phyloP scores from a whole-genome alignment of 2,888 invertebrate genomes.

The Cephus pulcher region DNA sequence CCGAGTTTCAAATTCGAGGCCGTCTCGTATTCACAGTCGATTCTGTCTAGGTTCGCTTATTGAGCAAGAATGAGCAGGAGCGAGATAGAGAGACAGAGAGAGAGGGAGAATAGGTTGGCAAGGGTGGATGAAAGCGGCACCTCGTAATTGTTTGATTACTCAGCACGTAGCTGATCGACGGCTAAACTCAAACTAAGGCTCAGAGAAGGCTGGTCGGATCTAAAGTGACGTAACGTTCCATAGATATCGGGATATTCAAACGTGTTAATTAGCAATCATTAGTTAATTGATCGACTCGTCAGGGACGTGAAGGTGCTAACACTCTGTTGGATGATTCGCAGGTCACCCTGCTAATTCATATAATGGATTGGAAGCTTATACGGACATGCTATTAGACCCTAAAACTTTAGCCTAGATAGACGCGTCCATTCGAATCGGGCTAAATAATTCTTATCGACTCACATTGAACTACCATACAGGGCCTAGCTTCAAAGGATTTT shows the following conservation, averaged over 20 bases:
- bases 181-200: constrained; percentile 62
- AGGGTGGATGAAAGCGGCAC: constrained; percentile 25
- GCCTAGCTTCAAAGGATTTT: neutral
- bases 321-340: constrained; percentile 33
- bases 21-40: constrained; percentile 17
- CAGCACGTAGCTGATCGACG: constrained; percentile 62
- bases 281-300: constrained; percentile 56
- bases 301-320: constrained; percentile 32
- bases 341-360: constrained; percentile 43
- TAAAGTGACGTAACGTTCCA: constrained; percentile 19
- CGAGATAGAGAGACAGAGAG: neutral
- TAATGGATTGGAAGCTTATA: constrained; percentile 36
- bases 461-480: neutral
- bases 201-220: constrained; percentile 50
- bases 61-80: constrained; percentile 7
- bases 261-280: constrained; percentile 36
- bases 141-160: constrained; percentile 66
- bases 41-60: neutral
- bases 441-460: neutral
- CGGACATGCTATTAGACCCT: neutral
- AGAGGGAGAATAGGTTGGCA: constrained; percentile 17
- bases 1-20: constrained; percentile 30
- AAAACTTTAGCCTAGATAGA: neutral
- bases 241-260: constrained; percentile 14
- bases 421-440: neutral